A percentile compares a stretch with the other conserved stretches of the same genome.
These are phyloP conservation scores for Uria aalge DNA, from an alignment of 2,113 vertebrate genomes.

Conservation along the genomic window DNA sequence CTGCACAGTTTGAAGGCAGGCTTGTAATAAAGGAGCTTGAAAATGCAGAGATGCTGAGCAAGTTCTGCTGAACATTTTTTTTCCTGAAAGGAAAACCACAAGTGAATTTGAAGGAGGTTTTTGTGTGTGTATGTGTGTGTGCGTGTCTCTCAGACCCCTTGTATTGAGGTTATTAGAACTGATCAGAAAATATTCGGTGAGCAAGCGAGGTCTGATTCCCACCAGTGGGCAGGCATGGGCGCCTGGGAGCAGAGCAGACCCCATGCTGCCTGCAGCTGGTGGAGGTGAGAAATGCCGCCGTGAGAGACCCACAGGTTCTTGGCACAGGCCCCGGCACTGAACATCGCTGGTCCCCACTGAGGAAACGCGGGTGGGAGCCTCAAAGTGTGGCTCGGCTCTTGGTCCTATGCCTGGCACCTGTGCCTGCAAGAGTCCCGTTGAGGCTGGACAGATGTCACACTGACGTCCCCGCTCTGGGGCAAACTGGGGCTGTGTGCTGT, in stretches of 20 bases:
- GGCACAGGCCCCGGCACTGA: fast-evolving
- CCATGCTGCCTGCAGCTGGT: fast-evolving
- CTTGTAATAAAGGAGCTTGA: not conserved
- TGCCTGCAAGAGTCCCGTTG: fast-evolving
- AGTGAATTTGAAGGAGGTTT: not conserved
- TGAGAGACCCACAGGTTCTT: fast-evolving
- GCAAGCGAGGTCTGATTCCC: not conserved
- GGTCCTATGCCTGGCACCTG: fast-evolving
- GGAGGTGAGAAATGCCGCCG: fast-evolving
- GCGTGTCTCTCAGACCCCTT: not conserved
- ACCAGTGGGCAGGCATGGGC: fast-evolving
- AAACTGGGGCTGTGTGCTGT: fast-evolving
- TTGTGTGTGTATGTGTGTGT: not conserved
- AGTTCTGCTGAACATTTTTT: not conserved
- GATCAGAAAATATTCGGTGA: not conserved
- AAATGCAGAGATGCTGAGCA: not conserved
- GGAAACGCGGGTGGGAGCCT: fast-evolving
- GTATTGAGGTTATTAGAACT: not conserved
- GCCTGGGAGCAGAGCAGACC: not conserved
- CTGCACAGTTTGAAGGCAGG: not conserved
- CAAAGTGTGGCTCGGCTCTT: fast-evolving
- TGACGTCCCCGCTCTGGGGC: fast-evolving
- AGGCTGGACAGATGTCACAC: fast-evolving
- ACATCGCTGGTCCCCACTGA: fast-evolving
- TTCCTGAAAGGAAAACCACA: not conserved